These are phyloP conservation scores for Cryptotermes secundus DNA, from an alignment of 1,140 invertebrate species.

Conservation along the genomic window DNA sequence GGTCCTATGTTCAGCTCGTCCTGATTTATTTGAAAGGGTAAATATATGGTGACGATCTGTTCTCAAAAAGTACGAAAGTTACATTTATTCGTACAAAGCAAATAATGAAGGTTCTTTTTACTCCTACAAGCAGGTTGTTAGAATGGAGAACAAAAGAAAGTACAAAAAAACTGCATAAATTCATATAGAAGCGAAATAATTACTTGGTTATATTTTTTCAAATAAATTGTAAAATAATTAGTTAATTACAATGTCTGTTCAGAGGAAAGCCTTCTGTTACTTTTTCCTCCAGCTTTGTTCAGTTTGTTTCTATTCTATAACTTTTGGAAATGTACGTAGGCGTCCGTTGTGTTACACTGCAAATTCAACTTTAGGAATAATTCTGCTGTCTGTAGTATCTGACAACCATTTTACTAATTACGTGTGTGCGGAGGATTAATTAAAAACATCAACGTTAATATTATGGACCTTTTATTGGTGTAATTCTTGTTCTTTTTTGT, in stretches of 20 bases:
- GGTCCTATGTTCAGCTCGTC: no score
- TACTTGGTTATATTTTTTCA: background rate
- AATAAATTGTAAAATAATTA: conserved; percentile 13
- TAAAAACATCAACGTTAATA: conserved; percentile 17
- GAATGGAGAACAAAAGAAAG: conserved; percentile 11
- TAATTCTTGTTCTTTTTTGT: conserved; percentile 13
- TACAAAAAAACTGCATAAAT: background rate
- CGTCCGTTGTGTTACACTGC: background rate
- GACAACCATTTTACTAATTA: conserved; percentile 11
- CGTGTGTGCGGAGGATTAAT: background rate
- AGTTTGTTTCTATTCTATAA: background rate
- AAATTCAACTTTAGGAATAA: background rate
- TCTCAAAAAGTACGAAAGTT: background rate
- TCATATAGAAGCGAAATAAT: conserved; percentile 8
- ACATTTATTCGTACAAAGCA: background rate
- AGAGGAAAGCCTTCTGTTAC: background rate
- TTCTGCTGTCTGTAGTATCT: background rate
- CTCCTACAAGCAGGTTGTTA: background rate
- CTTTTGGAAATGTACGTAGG: background rate
- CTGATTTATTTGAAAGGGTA: background rate
- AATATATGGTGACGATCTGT: background rate
- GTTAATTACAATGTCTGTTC: conserved; percentile 14
- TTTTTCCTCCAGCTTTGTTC: background rate
- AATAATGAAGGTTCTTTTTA: background rate
- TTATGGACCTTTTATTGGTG: conserved; percentile 9